These are phyloP conservation scores for Amiota communis DNA, from an alignment of 2,888 invertebrate genomes.

Conservation along the genomic window DNA sequence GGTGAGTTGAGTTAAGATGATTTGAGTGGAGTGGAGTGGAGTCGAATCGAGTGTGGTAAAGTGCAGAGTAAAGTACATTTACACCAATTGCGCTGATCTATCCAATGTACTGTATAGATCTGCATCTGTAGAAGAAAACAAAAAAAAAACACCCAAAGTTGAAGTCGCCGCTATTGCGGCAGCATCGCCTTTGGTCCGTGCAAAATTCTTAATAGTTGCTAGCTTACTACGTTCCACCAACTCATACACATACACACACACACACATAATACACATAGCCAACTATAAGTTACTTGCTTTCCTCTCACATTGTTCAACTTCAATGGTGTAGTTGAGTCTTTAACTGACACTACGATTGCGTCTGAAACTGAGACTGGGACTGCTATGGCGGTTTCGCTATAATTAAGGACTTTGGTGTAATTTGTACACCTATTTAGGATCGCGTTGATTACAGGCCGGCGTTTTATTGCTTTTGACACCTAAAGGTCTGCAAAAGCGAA, in stretches of 20 bases:
- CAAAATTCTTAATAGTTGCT: constrained; percentile 69
- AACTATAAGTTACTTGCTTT: constrained; percentile 36
- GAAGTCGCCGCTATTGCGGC: constrained; percentile 34
- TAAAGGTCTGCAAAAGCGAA: constrained; percentile 67
- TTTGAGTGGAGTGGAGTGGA: constrained; percentile 7
- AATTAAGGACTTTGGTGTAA: constrained; percentile 73
- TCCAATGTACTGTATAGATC: constrained; percentile 46
- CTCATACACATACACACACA: constrained; percentile 33
- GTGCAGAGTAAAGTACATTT: constrained; percentile 61
- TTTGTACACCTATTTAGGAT: constrained; percentile 74
- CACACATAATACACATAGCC: constrained; percentile 10
- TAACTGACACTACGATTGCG: constrained; percentile 25
- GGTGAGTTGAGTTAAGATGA: not conserved
- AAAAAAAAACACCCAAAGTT: constrained; percentile 9
- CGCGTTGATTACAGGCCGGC: constrained; percentile 74
- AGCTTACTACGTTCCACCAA: constrained; percentile 54
- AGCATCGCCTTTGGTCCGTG: constrained; percentile 58
- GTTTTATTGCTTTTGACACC: constrained; percentile 74
- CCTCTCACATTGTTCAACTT: not conserved
- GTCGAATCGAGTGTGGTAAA: constrained; percentile 12
- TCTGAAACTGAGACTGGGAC: constrained; percentile 33
- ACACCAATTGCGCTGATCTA: constrained; percentile 69
- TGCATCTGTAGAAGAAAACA: constrained; percentile 11
- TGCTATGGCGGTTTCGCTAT: constrained; percentile 70
- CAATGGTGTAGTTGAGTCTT: not conserved